phyloP scores from a whole-genome alignment of 2,113 vertebrate genomes.

The Paraplagusia blochii region DNA sequence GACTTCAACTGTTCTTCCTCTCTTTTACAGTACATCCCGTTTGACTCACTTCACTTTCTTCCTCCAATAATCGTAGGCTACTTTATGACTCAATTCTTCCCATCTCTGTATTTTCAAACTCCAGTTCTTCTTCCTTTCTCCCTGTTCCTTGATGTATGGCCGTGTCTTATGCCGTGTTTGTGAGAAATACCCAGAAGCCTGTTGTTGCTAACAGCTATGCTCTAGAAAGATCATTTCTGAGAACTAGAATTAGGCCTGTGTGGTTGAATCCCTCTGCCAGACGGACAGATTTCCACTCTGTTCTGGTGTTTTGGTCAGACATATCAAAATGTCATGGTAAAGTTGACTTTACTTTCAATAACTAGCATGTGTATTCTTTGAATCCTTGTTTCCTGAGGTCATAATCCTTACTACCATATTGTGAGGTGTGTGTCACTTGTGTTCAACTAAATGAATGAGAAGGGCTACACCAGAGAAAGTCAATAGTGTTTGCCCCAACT shows the following conservation, averaged over 20 bases:
- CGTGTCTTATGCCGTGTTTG: constrained; percentile 16
- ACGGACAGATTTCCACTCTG: background rate
- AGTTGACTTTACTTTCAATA: background rate
- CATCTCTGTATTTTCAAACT: too few species aligned
- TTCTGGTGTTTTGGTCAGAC: background rate
- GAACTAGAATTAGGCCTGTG: background rate
- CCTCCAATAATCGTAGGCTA: too few species aligned
- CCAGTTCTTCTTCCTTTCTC: background rate
- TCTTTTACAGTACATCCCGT: too few species aligned
- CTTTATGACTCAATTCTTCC: too few species aligned
- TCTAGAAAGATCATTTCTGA: background rate
- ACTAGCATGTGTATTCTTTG: background rate
- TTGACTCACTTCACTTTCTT: too few species aligned
- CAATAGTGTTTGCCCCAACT: too few species aligned
- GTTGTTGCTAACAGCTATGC: constrained; percentile 16
- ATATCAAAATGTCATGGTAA: background rate
- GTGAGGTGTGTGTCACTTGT: too few species aligned
- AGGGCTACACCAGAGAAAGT: too few species aligned
- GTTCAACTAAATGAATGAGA: too few species aligned
- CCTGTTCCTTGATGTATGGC: background rate
- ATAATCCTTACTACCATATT: background rate
- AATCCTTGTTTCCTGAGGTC: background rate
- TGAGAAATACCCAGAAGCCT: constrained; percentile 42
- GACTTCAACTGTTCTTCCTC: too few species aligned
- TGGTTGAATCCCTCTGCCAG: background rate